phyloP scores from a whole-genome alignment of 2,113 vertebrate species.

The Oncorhynchus kisutch region DNA sequence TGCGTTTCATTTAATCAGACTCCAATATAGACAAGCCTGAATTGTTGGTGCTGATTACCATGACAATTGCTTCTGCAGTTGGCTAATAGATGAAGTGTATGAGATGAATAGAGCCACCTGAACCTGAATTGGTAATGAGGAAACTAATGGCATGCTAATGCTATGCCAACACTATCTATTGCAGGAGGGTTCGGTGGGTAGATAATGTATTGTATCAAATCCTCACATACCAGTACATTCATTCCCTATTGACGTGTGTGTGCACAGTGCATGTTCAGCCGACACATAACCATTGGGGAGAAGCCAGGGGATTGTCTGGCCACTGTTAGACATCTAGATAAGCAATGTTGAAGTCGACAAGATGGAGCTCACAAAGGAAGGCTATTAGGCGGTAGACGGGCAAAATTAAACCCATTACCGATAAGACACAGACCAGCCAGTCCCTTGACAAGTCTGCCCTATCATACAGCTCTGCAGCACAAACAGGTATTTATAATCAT shows the following conservation, averaged over 20 bases:
- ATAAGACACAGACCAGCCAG: slow-evolving; percentile 51
- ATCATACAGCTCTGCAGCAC: slow-evolving; percentile 19
- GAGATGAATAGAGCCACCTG: slow-evolving; percentile 45
- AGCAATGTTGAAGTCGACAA: slow-evolving; percentile 25
- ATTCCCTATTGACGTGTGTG: neutral
- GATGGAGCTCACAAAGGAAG: slow-evolving; percentile 44
- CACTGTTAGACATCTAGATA: slow-evolving; percentile 34
- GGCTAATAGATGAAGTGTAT: slow-evolving; percentile 48
- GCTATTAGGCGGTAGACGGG: slow-evolving; percentile 51
- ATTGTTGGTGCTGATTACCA: slow-evolving; percentile 46
- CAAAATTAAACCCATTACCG: slow-evolving; percentile 51
- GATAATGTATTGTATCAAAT: neutral
- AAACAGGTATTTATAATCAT: slow-evolving; percentile 43
- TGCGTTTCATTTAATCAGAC: neutral
- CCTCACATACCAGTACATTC: neutral
- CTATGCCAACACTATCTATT: neutral
- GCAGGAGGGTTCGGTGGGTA: neutral
- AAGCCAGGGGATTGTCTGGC: slow-evolving; percentile 3
- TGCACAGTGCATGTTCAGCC: neutral
- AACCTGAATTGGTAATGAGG: slow-evolving; percentile 46
- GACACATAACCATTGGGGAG: slow-evolving; percentile 2
- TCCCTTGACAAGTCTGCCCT: slow-evolving; percentile 46
- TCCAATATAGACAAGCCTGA: slow-evolving; percentile 33
- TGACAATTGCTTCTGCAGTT: slow-evolving; percentile 45
- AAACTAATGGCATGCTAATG: slow-evolving; percentile 28